phyloP scores from a whole-genome alignment of 2,113 vertebrate genomes.

The Bungarus multicinctus region DNA sequence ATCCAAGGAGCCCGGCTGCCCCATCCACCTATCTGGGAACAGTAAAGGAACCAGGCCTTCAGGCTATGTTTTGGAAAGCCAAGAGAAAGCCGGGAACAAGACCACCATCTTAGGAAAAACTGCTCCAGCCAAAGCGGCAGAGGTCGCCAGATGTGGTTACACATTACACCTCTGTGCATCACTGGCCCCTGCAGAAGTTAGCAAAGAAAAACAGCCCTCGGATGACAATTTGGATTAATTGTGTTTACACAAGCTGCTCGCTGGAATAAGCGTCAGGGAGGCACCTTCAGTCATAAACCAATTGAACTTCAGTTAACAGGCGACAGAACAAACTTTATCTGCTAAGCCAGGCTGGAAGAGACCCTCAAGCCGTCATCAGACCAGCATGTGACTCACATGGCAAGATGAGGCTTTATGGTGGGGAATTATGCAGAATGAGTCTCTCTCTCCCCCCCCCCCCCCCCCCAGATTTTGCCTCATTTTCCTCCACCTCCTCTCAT shows the following conservation, averaged over 20 bases:
- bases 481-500: neutral
- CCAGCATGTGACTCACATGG: neutral
- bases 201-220: neutral
- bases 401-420: neutral
- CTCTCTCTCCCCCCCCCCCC: neutral
- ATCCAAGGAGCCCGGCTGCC: neutral
- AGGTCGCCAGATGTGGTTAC: neutral
- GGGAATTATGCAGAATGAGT: neutral
- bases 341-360: neutral
- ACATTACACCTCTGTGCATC: neutral
- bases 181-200: neutral
- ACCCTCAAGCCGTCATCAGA: neutral
- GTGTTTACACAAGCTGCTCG: neutral
- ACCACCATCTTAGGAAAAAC: neutral
- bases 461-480: neutral
- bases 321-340: neutral
- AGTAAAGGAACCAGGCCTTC: neutral
- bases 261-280: neutral
- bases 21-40: neutral
- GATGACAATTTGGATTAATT: neutral
- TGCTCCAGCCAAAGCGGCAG: neutral
- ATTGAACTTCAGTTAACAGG: neutral
- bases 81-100: neutral
- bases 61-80: neutral
- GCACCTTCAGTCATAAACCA: constrained; percentile 18